These are phyloP conservation scores for Nephotettix cincticeps DNA, from an alignment of 1,140 invertebrate species.

Conservation along the genomic window DNA sequence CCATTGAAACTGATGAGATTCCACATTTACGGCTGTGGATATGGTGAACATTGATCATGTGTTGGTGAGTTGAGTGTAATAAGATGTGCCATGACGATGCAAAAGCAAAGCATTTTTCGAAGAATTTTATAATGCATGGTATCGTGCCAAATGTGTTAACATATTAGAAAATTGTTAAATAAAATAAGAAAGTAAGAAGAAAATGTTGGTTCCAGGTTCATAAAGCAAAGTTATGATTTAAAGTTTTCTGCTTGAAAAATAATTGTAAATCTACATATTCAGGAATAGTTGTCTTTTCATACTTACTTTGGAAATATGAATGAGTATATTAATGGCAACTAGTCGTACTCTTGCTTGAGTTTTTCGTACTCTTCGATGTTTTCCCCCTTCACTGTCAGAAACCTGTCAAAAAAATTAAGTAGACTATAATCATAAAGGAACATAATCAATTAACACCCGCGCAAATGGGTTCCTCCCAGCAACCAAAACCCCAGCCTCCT, in stretches of 20 bases:
- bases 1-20: no score
- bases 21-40: no score
- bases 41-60: no score
- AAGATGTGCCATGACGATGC: no score
- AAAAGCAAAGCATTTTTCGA: no score
- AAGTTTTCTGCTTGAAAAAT: background rate
- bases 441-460: no score
- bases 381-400: slow-evolving; percentile 16
- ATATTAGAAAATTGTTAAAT: background rate
- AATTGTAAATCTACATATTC: background rate
- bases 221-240: background rate
- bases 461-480: no score
- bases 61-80: no score
- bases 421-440: no score
- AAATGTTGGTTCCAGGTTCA: background rate
- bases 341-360: slow-evolving; percentile 9
- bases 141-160: background rate
- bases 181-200: background rate
- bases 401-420: no score
- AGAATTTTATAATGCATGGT: background rate
- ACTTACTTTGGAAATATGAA: slow-evolving; percentile 17
- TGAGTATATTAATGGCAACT: background rate
- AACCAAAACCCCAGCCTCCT: no score
- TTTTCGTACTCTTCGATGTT: background rate
- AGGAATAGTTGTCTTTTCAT: background rate